Evolutionary conservation across 2,888 invertebrate genomes (phyloP).

Genomic region (Tineola bisselliella): DNA sequence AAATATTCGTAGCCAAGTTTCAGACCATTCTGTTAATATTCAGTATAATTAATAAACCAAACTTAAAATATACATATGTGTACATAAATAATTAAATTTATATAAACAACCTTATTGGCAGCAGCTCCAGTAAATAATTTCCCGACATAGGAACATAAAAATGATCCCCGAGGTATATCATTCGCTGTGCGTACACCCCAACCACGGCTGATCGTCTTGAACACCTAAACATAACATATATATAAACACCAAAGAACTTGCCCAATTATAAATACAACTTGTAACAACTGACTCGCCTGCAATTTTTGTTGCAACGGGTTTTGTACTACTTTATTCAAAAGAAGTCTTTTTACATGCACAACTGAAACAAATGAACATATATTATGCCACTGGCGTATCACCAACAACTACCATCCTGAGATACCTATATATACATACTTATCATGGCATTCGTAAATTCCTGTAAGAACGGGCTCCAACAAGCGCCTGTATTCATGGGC

Average conservation of each 20-base stretch:
- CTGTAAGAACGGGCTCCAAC: slow-evolving; percentile 85
- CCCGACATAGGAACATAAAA: slow-evolving; percentile 96
- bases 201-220: slow-evolving; percentile 92
- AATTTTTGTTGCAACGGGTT: slow-evolving; percentile 86
- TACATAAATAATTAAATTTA: not conserved
- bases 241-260: too few relatives aligned
- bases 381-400: too few relatives aligned
- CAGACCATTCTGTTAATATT: slow-evolving; percentile 71
- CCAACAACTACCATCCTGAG: too few relatives aligned
- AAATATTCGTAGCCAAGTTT: slow-evolving; percentile 96
- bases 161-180: slow-evolving; percentile 94
- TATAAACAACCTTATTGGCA: slow-evolving; percentile 74
- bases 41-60: too few relatives aligned
- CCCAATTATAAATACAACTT: too few relatives aligned
- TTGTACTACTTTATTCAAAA: slow-evolving; percentile 93
- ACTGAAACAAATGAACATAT: too few relatives aligned
- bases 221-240: slow-evolving; percentile 75
- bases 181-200: slow-evolving; percentile 97
- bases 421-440: slow-evolving; percentile 42
- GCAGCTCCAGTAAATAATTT: slow-evolving; percentile 89
- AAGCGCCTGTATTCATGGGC: slow-evolving; percentile 84
- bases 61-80: too few relatives aligned
- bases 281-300: slow-evolving; percentile 74
- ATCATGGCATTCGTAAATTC: slow-evolving; percentile 96
- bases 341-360: slow-evolving; percentile 91